Base-by-base conservation (phyloP, 2,797 vertebrate species). In the Microchirus variegatus region DNA sequence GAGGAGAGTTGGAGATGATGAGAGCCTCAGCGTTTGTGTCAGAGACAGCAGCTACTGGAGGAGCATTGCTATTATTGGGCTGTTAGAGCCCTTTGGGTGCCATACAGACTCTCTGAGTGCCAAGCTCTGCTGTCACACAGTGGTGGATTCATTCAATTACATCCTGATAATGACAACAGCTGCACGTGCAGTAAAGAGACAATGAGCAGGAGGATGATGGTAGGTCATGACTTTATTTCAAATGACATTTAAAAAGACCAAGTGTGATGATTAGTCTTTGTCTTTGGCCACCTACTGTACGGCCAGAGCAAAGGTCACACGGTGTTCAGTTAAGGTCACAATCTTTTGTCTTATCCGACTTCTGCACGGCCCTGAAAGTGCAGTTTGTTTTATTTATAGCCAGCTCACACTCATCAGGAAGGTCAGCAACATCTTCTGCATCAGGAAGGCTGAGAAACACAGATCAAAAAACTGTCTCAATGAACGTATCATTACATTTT, bases 61-160 rank as follows among this genome's bases (percentile, higher is more conserved):
- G 13, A 64, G 70, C 55, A 42, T 46, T 44, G 59, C 67, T 81
- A 68, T 84, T 61, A 73, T 51, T 67, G 50, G 68, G 59, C 54
- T 76, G 61, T 19, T 60, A 6, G 62, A 86, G 61, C 45, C 67
- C 54, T 70, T 52, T 75, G 19, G 67, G 63, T 78, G 56, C 35
- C 60, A 54, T 37, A 79, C 56, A 77, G 36, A 70, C 57, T 73
- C 57, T 73, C 52, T 4, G 57, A 77, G 63, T 9, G 53, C 45
- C 43, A 63, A 63, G 58, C 82, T 89, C 72, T 90, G 85, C 89
- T 91, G 89, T 73, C 89, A 84, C 89, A 73, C 76, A 78, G 87
- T 90, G 89, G 89, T 63, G 50, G 45, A 46, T 63, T 41, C 19
- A 68, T 74, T 77, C 51, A 82, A 87, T 77, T 83, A 70, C 87